Conservation (phyloP, 2,113 vertebrate species). For the Burhinus bistriatus region DNA sequence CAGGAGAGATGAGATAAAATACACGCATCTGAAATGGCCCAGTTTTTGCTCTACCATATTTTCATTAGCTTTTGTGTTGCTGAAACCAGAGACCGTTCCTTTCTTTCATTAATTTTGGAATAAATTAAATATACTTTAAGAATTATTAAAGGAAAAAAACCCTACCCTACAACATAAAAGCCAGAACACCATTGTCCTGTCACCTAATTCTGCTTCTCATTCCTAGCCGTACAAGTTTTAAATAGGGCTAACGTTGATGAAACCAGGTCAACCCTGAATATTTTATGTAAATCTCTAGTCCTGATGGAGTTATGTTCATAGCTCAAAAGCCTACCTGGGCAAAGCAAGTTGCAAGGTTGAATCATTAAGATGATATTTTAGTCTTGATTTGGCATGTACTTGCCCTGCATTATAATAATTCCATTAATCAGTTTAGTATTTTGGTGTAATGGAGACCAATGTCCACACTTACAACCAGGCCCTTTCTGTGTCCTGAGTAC, state of each 20-base stretch:
- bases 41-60: background rate
- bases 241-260: background rate
- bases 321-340: background rate
- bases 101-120: background rate
- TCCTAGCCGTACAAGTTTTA: background rate
- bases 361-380: background rate
- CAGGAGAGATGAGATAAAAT: background rate
- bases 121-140: background rate
- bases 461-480: background rate
- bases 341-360: background rate
- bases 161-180: background rate
- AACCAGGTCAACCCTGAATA: slow-evolving; percentile 5
- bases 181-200: background rate
- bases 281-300: background rate
- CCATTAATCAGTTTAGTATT: background rate
- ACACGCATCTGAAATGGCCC: background rate
- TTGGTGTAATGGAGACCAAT: background rate
- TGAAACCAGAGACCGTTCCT: background rate
- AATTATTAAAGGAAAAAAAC: background rate
- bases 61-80: background rate
- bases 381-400: background rate
- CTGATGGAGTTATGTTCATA: background rate
- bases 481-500: background rate
- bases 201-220: background rate
- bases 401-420: background rate